Evolutionary conservation across 2,113 vertebrate genomes (phyloP), one percentile per base, ranked within the genome.

Genomic region (Bagarius yarrelli): DNA sequence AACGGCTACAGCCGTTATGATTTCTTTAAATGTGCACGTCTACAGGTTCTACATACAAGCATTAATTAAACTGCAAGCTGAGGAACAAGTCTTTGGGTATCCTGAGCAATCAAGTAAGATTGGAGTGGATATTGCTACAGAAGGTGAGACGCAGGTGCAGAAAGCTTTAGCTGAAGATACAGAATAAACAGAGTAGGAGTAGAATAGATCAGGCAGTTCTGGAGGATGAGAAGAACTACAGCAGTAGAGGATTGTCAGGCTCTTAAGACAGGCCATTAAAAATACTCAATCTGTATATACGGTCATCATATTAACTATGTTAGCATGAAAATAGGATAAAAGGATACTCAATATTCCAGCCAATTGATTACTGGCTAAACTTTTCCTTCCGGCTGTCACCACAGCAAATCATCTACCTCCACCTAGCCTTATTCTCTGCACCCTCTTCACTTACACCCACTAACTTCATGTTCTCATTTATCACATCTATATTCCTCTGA

Each of bases 141-240:
- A 47, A 30, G 69, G 44, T 71, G 69, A 52, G 69, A 27, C 69
- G 30, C 69, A 70, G 66, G 66, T 70, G 40, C 69, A 50, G 44
- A 52, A 52, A 30, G 44, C 23, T 71, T 52, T 71, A 52, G 25
- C 8, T 19, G 25, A 71, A 71, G n/a, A 71, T 52, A 25, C 44
- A 52, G 47, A 47, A 52, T 71, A 25, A 71, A 30, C 69, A 71
- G 67, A 71, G 44, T 50, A 71, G 44, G 8, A 50, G 69, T 47
- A 52, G 69, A 52, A 30, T 52, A 25, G 30, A 52, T 71, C 69
- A 52, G 47, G 69, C 69, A 71, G 25, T n/a, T 27, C 69, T 71
- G 69, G 15, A 71, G 47, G 47, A 71, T 71, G 44, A 70, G 40
- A 70, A 0, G 40, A 71, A 47, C 15, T 47, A 71, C 69, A 52